Base-by-base conservation (phyloP, 2,888 invertebrate species). In the Acleris laterana region DNA sequence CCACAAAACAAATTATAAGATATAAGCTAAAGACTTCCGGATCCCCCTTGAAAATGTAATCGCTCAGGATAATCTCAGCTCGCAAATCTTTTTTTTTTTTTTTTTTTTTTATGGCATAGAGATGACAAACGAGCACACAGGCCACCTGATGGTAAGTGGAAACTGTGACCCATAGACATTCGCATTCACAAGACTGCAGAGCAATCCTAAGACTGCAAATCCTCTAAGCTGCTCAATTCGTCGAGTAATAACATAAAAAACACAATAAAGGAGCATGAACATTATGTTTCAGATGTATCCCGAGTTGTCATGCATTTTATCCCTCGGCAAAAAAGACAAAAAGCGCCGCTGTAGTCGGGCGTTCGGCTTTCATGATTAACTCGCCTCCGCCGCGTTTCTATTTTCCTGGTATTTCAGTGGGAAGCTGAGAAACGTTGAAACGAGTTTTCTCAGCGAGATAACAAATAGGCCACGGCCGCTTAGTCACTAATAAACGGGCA, bases 281-380 rank as follows among this genome's bases (percentile, higher is more conserved):
- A 66, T 66, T 70, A 62, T 63, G 48, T 63, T 69, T 67, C 19
- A 65, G 55, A 63, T 42, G 57, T 65, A 60, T 68, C 74, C 71
- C 53, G 69, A 69, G 72, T 76, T 74, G 71, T 76, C 72, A 73
- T 71, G 71, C 72, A 74, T 72, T 32, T 76, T 71, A 73, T 75
- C 69, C 52, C 69, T 70, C 71, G 68, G 71, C 77, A 79, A 81
- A 82, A 75, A 80, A 77, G 77, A 79, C 78, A 82, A 83, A 81
- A 83, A 77, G 75, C 77, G 67, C 72, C 71, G 74, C 74, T 75
- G 74, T 74, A 80, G 82, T 79, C 80, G 75, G 77, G 77, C 79
- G 80, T 81, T 83, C 80, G 77, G 80, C 81, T 86, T 82, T 81
- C 78, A 82, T 84, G 85, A 86, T 87, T 85, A 86, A 87, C 85